These are phyloP conservation scores for Drosophila helvetica DNA, from an alignment of 2,888 invertebrate species.

Conservation along the genomic window DNA sequence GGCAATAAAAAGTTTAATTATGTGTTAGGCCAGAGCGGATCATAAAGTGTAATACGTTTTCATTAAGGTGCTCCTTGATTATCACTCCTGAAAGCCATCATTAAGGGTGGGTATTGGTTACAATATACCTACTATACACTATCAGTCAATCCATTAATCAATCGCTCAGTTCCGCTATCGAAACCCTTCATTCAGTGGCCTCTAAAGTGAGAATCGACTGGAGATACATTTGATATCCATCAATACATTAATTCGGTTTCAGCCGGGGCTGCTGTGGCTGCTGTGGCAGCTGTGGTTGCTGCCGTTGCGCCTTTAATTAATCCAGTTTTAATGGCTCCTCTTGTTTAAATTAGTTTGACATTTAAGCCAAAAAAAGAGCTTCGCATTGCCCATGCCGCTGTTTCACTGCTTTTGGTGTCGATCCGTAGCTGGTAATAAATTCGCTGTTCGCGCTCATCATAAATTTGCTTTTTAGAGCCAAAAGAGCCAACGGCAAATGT, in stretches of 20 bases:
- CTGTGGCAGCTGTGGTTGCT: slow-evolving; percentile 24
- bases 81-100: slow-evolving; percentile 13
- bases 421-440: slow-evolving; percentile 58
- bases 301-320: slow-evolving; percentile 69
- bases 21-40: neutral
- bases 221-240: slow-evolving; percentile 40
- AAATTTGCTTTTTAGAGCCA: slow-evolving; percentile 66
- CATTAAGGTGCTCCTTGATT: slow-evolving; percentile 2
- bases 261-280: slow-evolving; percentile 3
- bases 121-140: neutral
- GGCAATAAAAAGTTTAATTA: neutral
- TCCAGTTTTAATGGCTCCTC: slow-evolving; percentile 72
- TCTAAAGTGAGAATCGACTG: slow-evolving; percentile 1
- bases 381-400: slow-evolving; percentile 40
- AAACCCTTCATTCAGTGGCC: slow-evolving; percentile 20
- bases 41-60: neutral
- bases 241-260: slow-evolving; percentile 43
- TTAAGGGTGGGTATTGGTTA: neutral
- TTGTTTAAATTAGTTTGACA: slow-evolving; percentile 77
- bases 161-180: neutral
- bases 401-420: slow-evolving; percentile 20
- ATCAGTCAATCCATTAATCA: neutral
- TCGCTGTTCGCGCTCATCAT: slow-evolving; percentile 72
- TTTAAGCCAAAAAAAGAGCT: slow-evolving; percentile 60
- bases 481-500: slow-evolving; percentile 51